Percentiles rank a stretch among this genome's conserved stretches.
Conservation (phyloP, 2,797 vertebrate species). For the Sebastes trivittatus region DNA sequence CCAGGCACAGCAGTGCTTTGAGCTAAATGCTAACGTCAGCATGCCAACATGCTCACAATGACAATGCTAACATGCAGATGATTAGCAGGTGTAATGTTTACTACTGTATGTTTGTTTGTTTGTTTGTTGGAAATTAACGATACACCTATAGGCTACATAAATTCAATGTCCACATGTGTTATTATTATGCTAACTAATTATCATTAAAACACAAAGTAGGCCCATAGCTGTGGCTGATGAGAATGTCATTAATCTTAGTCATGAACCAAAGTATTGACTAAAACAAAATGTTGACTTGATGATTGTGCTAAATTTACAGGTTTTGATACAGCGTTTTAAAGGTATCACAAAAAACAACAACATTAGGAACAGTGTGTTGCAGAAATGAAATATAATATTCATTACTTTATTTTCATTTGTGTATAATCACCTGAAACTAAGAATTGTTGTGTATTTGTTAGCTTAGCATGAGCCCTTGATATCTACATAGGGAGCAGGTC, state of each 20-base stretch:
- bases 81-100: neutral
- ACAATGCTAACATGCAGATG: neutral
- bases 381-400: too few species aligned
- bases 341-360: neutral
- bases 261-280: neutral
- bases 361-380: too few species aligned
- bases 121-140: too few species aligned
- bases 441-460: too few species aligned
- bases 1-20: neutral
- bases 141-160: too few species aligned
- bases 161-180: too few species aligned
- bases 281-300: neutral
- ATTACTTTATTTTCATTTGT: too few species aligned
- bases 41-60: neutral
- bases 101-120: too few species aligned
- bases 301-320: neutral
- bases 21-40: accelerated
- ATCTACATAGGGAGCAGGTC: too few species aligned
- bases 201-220: neutral
- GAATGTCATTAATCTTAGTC: neutral
- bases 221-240: neutral
- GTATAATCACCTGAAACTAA: too few species aligned
- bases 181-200: neutral
- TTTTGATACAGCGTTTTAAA: too few species aligned
- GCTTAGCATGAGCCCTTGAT: too few species aligned